A percentile compares a stretch with the other conserved stretches of the same genome.
Evolutionary conservation across 2,113 vertebrate genomes (phyloP).

Genomic region (Scartelaos histophorus): DNA sequence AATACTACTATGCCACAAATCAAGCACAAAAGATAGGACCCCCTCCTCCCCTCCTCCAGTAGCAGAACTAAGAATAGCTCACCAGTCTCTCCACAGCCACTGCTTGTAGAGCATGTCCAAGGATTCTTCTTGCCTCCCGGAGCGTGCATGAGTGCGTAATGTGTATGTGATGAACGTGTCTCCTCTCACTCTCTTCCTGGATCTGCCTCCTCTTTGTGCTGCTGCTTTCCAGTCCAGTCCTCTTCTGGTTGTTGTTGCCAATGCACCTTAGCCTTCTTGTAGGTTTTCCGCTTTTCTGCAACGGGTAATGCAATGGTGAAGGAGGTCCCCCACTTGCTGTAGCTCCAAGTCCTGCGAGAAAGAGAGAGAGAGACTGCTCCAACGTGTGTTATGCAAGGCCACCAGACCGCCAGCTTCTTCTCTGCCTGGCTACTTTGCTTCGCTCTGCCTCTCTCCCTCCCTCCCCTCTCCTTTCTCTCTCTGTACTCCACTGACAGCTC

Average conservation of each 20-base stretch:
- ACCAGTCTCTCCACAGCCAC: constrained; percentile 73
- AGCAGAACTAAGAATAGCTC: constrained; percentile 74
- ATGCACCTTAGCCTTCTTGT: constrained; percentile 32
- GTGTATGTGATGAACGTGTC: constrained; percentile 55
- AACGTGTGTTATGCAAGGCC: constrained; percentile 82
- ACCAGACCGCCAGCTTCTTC: constrained; percentile 83
- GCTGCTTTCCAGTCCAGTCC: constrained; percentile 40
- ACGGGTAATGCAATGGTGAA: constrained; percentile 46
- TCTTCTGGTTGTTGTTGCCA: constrained; percentile 32
- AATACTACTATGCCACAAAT: constrained; percentile 74
- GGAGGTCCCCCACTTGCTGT: constrained; percentile 72
- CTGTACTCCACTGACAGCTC: constrained; percentile 81
- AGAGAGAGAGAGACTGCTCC: constrained; percentile 51
- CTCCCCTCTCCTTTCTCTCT: constrained; percentile 53
- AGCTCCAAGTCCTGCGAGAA: constrained; percentile 73
- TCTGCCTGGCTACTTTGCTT: constrained; percentile 63
- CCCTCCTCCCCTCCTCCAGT: constrained; percentile 49
- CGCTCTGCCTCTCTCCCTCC: constrained; percentile 28
- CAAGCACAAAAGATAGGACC: constrained; percentile 56
- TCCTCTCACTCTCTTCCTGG: constrained; percentile 59
- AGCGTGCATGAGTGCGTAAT: constrained; percentile 30
- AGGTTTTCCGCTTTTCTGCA: constrained; percentile 22
- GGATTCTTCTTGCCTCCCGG: constrained; percentile 60
- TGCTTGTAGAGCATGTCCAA: constrained; percentile 71
- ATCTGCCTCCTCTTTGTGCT: constrained; percentile 62